These are phyloP conservation scores for Orchesellides sinensis DNA, from an alignment of 2,888 invertebrate species.

Conservation along the genomic window DNA sequence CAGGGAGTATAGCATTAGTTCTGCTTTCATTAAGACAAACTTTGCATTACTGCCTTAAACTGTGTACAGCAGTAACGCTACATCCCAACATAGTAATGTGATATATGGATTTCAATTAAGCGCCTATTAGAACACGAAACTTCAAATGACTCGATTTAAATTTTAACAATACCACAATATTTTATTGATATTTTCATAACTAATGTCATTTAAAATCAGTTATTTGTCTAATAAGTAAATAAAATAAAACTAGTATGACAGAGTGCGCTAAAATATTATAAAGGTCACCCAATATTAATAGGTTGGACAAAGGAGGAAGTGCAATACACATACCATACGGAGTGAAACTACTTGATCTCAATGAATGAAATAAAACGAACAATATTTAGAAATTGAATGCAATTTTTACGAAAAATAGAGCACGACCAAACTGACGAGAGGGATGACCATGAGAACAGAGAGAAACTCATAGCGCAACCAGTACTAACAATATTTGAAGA, in stretches of 20 bases:
- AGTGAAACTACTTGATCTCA: background rate
- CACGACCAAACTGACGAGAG: too few relatives aligned
- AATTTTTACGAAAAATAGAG: slow-evolving; percentile 26
- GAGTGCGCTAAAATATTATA: background rate
- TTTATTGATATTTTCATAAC: background rate
- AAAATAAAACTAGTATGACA: too few relatives aligned
- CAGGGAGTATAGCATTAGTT: background rate
- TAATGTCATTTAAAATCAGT: background rate
- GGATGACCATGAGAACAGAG: background rate
- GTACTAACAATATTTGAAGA: slow-evolving; percentile 22
- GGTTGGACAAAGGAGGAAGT: background rate
- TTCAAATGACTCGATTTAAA: too few relatives aligned
- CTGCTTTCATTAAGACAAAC: too few relatives aligned
- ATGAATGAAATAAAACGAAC: background rate
- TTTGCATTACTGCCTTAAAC: too few relatives aligned
- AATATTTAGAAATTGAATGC: slow-evolving; percentile 27
- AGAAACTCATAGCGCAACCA: background rate
- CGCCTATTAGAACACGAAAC: too few relatives aligned
- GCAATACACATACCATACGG: background rate
- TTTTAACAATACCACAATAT: too few relatives aligned
- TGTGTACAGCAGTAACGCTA: too few relatives aligned
- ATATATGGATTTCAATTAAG: too few relatives aligned
- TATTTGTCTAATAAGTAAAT: background rate
- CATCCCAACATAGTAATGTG: too few relatives aligned
- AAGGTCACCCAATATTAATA: background rate